phyloP scores from a whole-genome alignment of 2,797 vertebrate genomes.

The Moxostoma hubbsi region DNA sequence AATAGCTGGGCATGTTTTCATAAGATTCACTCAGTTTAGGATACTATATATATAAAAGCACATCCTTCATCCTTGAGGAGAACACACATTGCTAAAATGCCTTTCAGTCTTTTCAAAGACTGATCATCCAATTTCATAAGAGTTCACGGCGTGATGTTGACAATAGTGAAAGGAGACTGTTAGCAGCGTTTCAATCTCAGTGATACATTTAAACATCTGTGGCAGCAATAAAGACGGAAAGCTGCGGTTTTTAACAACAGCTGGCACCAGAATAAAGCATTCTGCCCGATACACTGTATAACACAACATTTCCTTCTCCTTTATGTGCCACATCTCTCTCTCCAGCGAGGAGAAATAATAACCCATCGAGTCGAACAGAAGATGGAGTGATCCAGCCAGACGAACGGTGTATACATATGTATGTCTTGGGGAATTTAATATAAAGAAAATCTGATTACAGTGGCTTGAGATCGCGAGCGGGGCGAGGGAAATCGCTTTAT shows the following conservation, averaged over 20 bases:
- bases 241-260: constrained; percentile 50
- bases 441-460: constrained; percentile 79
- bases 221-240: constrained; percentile 45
- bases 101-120: constrained; percentile 1
- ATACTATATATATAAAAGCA: not conserved
- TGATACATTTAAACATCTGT: constrained; percentile 35
- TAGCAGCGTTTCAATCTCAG: constrained; percentile 35
- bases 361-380: constrained; percentile 52
- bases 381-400: constrained; percentile 67
- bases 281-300: constrained; percentile 36
- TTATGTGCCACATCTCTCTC: constrained; percentile 36
- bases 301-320: constrained; percentile 16
- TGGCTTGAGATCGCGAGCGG: constrained; percentile 68
- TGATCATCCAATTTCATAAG: constrained; percentile 4
- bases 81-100: not conserved
- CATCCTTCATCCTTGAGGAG: not conserved
- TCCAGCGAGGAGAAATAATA: constrained; percentile 50
- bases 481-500: constrained; percentile 79
- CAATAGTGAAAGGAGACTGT: constrained; percentile 31
- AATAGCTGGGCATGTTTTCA: not conserved
- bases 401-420: constrained; percentile 79
- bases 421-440: constrained; percentile 80
- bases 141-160: constrained; percentile 4
- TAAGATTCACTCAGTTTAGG: not conserved
- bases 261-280: constrained; percentile 43